These are phyloP conservation scores for Abrostola tripartita DNA, from an alignment of 2,888 invertebrate species.

Conservation along the genomic window DNA sequence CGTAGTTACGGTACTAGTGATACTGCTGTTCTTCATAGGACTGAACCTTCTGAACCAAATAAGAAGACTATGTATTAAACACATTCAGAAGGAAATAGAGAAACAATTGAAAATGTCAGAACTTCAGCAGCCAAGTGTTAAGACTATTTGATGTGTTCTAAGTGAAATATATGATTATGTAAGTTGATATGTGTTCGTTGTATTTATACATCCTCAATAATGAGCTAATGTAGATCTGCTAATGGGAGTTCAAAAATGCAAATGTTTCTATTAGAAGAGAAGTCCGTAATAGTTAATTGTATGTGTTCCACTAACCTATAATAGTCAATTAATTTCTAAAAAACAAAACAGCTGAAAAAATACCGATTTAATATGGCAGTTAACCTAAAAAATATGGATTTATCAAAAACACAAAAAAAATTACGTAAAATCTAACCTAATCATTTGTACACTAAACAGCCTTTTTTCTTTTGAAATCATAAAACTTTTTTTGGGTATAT, in stretches of 20 bases:
- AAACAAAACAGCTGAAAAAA: no score
- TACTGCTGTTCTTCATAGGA: conserved; percentile 58
- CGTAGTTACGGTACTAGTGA: conserved; percentile 53
- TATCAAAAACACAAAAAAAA: no score
- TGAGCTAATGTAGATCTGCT: background rate
- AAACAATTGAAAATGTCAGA: conserved; percentile 54
- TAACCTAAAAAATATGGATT: no score
- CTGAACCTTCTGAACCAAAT: conserved; percentile 61
- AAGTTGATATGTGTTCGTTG: conserved; percentile 27
- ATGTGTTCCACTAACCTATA: no score
- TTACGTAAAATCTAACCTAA: no score
- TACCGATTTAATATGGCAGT: no score
- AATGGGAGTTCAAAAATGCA: no score
- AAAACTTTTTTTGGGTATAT: conserved; percentile 17
- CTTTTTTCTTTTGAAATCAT: conserved; percentile 1
- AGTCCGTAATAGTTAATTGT: no score
- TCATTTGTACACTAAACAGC: no score
- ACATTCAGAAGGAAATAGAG: conserved; percentile 61
- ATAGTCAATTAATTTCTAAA: no score
- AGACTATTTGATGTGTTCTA: conserved; percentile 28
- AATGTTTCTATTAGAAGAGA: no score
- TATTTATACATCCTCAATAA: conserved; percentile 8
- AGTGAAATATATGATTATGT: conserved; percentile 32
- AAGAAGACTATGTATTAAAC: conserved; percentile 57
- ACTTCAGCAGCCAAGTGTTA: conserved; percentile 24